Evolutionary conservation across 2,113 vertebrate species (phyloP), one percentile per base, ranked within the genome.

Genomic region (Callocephalon fimbriatum): DNA sequence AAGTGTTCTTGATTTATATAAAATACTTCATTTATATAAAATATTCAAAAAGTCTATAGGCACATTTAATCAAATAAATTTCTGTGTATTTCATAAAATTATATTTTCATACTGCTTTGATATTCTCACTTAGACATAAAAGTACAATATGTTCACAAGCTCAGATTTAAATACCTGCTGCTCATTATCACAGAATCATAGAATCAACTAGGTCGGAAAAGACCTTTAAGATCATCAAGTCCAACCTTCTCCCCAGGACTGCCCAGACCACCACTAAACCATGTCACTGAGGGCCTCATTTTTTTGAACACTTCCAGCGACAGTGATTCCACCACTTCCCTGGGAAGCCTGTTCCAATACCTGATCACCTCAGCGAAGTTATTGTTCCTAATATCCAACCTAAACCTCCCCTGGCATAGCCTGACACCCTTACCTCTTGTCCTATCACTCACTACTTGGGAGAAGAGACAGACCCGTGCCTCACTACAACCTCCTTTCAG

Each of bases 401-500:
- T 58, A 58, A 58, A 22, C 56, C 13, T 58, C 56, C 32, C 32
- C 56, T 56, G 32, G 32, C 56, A 58, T 35, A 35, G 21, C 20
- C 22, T 58, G 56, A 35, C 32, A 23, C 56, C 21, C 4, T 58
- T 58, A 58, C 56, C 21, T 35, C 19, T n/a, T 15, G 21, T 21
- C 32, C 32, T 58, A 23, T 58, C 21, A 23, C 56, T 35, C 13
- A 2, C 32, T 35, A 35, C 32, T 4, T 58, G 20, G 32, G 32
- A 58, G 56, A 58, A 35, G 32, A 58, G 32, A 35, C 8, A 2
- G 4, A 58, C 14, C 56, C 9, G 4, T 1, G 0, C 13, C 20
- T 15, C 56, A 58, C 20, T 58, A 23, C 32, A 58, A 15, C 32
- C 8, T 58, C 56, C 56, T 35, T 58, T 58, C 32, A 58, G 21